Conservation (phyloP, 2,888 invertebrate species). For the Graphium colonna region DNA sequence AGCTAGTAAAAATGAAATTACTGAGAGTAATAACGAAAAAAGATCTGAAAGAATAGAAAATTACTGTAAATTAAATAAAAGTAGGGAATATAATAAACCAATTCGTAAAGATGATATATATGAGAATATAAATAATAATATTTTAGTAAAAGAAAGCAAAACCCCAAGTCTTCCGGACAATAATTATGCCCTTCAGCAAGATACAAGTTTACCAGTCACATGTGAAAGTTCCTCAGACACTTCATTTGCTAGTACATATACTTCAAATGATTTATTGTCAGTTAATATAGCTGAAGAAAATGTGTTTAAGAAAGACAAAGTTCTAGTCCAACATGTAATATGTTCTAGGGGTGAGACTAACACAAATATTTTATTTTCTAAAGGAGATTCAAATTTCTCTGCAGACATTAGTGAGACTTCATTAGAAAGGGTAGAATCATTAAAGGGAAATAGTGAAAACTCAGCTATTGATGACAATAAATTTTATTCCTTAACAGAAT, state of each 20-base stretch:
- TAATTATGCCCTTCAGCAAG: slow-evolving; percentile 31
- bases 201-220: slow-evolving; percentile 34
- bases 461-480: slow-evolving; percentile 1
- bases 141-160: slow-evolving; percentile 31
- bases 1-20: slow-evolving; percentile 50
- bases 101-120: slow-evolving; percentile 44
- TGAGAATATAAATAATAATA: slow-evolving; percentile 22
- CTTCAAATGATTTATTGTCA: slow-evolving; percentile 43
- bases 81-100: slow-evolving; percentile 61
- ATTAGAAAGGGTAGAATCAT: slow-evolving; percentile 32
- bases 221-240: slow-evolving; percentile 57
- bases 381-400: slow-evolving; percentile 9
- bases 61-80: slow-evolving; percentile 77
- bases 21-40: slow-evolving; percentile 48
- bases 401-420: slow-evolving; percentile 13
- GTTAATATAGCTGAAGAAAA: slow-evolving; percentile 35
- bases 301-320: slow-evolving; percentile 27
- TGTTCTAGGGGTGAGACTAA: slow-evolving; percentile 24
- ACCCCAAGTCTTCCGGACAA: slow-evolving; percentile 30
- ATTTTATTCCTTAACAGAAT: slow-evolving; percentile 1
- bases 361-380: slow-evolving; percentile 17
- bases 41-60: slow-evolving; percentile 77
- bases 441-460: slow-evolving; percentile 4
- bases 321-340: slow-evolving; percentile 12
- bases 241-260: slow-evolving; percentile 56